These are phyloP conservation scores for Conus betulinus DNA, from an alignment of 1,140 invertebrate genomes.

Conservation along the genomic window DNA sequence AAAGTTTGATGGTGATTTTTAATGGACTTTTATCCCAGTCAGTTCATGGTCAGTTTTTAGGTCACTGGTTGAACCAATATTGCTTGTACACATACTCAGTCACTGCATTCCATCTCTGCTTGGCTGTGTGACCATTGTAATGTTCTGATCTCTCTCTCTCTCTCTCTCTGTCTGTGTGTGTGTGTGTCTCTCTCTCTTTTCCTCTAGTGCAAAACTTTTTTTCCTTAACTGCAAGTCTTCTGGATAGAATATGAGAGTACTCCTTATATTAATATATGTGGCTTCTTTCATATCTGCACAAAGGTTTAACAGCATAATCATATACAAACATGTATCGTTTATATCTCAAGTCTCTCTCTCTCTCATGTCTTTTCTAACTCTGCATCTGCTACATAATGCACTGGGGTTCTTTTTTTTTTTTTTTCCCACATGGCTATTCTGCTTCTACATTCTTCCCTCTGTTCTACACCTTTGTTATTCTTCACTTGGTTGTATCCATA, in stretches of 20 bases:
- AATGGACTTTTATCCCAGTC: neutral
- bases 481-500: neutral
- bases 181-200: neutral
- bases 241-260: too few species aligned
- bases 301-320: neutral
- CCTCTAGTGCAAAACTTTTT: too few species aligned
- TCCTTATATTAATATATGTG: neutral
- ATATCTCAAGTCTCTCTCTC: neutral
- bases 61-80: slow-evolving; percentile 3
- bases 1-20: too few species aligned
- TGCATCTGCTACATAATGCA: too few species aligned
- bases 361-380: neutral
- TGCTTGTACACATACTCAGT: neutral
- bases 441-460: neutral
- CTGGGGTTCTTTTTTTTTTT: too few species aligned
- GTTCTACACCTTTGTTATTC: neutral
- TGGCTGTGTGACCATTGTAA: neutral
- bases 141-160: neutral
- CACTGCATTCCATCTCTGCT: neutral
- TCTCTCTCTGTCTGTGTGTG: neutral
- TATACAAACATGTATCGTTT: neutral
- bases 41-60: neutral
- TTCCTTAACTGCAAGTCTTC: too few species aligned
- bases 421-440: neutral
- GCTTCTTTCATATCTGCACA: neutral